A percentile compares a stretch with the other conserved stretches of the same genome.
Evolutionary conservation across 1,140 invertebrate genomes (phyloP).

Genomic region (Drosophila trapezifrons): DNA sequence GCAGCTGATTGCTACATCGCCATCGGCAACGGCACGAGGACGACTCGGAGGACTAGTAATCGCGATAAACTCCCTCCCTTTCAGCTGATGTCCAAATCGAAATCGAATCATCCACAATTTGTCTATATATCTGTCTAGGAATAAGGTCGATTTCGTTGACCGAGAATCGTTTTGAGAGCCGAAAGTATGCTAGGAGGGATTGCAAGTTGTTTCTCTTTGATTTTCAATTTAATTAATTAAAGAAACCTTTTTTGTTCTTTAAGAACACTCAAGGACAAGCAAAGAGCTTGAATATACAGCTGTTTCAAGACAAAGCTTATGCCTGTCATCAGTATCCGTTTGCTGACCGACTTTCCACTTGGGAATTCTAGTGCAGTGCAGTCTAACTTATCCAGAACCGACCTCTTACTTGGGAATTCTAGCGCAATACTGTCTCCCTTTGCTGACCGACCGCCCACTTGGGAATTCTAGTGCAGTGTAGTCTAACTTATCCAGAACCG

Average conservation of each 20-base stretch:
- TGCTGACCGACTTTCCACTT: too few relatives aligned
- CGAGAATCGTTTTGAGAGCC: slow-evolving; percentile 4
- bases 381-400: too few relatives aligned
- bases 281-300: too few relatives aligned
- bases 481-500: too few relatives aligned
- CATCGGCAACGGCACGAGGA: slow-evolving; percentile 33
- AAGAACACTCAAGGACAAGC: too few relatives aligned
- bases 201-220: neutral
- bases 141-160: slow-evolving; percentile 1
- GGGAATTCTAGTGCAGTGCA: too few relatives aligned
- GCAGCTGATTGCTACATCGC: slow-evolving; percentile 79
- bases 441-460: neutral
- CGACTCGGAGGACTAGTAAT: slow-evolving; percentile 20
- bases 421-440: too few relatives aligned
- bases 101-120: slow-evolving; percentile 29
- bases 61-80: neutral
- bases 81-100: slow-evolving; percentile 1
- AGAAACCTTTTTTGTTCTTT: too few relatives aligned
- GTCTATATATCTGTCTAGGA: slow-evolving; percentile 39
- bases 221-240: neutral
- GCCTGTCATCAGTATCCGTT: too few relatives aligned
- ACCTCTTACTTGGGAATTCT: too few relatives aligned
- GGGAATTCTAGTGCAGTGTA: neutral
- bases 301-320: too few relatives aligned
- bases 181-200: neutral